Conservation (phyloP, 2,113 vertebrate species). For the Cephalopholis sonnerati region DNA sequence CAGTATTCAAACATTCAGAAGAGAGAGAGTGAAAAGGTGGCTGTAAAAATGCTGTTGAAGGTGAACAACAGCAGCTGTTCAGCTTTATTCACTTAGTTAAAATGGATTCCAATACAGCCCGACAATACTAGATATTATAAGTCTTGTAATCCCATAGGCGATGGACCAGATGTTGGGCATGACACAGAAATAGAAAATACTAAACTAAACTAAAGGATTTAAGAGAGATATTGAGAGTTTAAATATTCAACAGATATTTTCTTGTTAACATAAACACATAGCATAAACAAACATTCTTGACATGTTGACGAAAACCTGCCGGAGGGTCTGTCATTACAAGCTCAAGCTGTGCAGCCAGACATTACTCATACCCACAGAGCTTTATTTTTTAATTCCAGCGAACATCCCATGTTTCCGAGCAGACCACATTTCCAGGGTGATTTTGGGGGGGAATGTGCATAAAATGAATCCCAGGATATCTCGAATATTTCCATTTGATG, state of each 20-base stretch:
- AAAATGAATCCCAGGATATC: constrained; percentile 6
- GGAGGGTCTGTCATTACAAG: not conserved
- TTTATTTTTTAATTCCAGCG: not conserved
- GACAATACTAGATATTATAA: not conserved
- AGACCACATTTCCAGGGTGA: not conserved
- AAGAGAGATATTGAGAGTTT: not conserved
- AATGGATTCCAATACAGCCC: not conserved
- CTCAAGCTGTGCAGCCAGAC: not conserved
- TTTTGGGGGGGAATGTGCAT: not conserved
- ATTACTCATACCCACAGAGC: not conserved
- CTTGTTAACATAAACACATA: not conserved
- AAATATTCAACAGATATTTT: not conserved
- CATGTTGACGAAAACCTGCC: not conserved
- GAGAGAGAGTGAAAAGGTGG: not conserved
- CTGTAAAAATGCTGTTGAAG: not conserved
- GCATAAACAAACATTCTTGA: not conserved
- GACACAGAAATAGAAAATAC: not conserved
- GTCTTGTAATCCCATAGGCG: not conserved
- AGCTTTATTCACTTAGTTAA: not conserved
- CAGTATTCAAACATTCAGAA: not conserved
- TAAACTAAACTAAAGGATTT: not conserved
- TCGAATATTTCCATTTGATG: constrained; percentile 11
- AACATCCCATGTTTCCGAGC: not conserved
- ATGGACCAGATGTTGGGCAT: not conserved
- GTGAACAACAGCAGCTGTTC: not conserved